Conservation (phyloP, 2,113 vertebrate species). For the Mormoops blainvillei region DNA sequence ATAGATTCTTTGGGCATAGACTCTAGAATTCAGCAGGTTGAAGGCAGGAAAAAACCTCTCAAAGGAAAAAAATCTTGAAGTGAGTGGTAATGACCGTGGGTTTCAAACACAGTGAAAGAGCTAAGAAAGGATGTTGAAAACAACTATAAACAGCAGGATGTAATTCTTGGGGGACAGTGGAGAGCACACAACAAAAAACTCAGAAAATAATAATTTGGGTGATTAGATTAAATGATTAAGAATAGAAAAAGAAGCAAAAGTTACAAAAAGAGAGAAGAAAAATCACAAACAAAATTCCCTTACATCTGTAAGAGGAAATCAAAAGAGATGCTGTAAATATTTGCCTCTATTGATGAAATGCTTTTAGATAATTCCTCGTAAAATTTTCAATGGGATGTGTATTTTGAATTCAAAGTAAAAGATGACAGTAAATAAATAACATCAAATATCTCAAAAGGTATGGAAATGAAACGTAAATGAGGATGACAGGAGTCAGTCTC, state of each 20-base stretch:
- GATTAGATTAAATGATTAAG: neutral
- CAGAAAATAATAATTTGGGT: neutral
- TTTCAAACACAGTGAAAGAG: neutral
- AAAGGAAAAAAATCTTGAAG: neutral
- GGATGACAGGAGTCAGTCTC: neutral
- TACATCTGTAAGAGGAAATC: neutral
- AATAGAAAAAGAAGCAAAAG: neutral
- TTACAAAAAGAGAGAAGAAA: neutral
- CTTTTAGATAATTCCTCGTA: neutral
- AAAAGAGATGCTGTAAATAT: neutral
- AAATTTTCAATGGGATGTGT: neutral
- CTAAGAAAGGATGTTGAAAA: neutral
- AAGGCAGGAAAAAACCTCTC: neutral
- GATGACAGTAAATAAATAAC: neutral
- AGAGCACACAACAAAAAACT: neutral
- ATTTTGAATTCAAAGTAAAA: neutral
- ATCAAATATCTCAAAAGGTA: neutral
- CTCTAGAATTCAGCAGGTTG: neutral
- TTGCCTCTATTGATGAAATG: neutral
- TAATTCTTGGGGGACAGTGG: neutral
- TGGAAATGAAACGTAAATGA: neutral
- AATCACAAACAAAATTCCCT: neutral
- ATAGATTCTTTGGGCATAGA: neutral
- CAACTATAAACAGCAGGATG: neutral
- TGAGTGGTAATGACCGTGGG: fast-evolving